Percentiles rank a stretch among this genome's conserved stretches.
These are phyloP conservation scores for Parnassius glacialis DNA, from an alignment of 2,888 invertebrate species.

Conservation along the genomic window DNA sequence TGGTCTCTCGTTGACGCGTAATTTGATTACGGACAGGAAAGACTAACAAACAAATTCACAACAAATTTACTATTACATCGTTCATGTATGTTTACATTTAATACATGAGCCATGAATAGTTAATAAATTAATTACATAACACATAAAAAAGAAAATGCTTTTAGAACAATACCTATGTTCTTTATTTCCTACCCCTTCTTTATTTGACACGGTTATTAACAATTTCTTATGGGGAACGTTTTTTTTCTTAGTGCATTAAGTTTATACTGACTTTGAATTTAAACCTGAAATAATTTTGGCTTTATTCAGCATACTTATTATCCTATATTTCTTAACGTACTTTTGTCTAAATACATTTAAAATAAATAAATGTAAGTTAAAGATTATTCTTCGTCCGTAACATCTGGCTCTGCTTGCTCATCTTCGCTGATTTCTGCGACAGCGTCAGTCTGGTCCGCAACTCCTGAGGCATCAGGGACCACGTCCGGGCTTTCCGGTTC, in stretches of 20 bases:
- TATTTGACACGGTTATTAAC: no score
- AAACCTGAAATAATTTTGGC: background rate
- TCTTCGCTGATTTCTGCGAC: constrained; percentile 69
- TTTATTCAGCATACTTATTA: background rate
- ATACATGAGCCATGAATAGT: constrained; percentile 60
- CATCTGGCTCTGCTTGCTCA: constrained; percentile 74
- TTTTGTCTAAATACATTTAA: background rate
- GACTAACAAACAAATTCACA: constrained; percentile 27
- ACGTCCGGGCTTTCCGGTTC: constrained; percentile 72
- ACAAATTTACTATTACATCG: constrained; percentile 50
- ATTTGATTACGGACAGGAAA: constrained; percentile 65
- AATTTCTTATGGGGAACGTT: background rate
- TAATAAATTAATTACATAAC: constrained; percentile 28
- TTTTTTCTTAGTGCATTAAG: background rate
- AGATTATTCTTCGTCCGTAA: constrained; percentile 75
- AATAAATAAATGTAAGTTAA: background rate
- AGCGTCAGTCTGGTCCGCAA: constrained; percentile 51
- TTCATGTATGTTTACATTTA: constrained; percentile 49
- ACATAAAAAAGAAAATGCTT: constrained; percentile 47
- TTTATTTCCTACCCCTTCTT: constrained; percentile 3
- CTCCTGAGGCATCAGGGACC: constrained; percentile 47
- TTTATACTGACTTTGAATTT: background rate
- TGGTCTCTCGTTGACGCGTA: constrained; percentile 58
- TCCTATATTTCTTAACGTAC: background rate
- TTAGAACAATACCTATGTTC: constrained; percentile 35